Evolutionary conservation across 2,113 vertebrate species (phyloP), one percentile per base, ranked within the genome.

Genomic region (Notarius quadriscutis): DNA sequence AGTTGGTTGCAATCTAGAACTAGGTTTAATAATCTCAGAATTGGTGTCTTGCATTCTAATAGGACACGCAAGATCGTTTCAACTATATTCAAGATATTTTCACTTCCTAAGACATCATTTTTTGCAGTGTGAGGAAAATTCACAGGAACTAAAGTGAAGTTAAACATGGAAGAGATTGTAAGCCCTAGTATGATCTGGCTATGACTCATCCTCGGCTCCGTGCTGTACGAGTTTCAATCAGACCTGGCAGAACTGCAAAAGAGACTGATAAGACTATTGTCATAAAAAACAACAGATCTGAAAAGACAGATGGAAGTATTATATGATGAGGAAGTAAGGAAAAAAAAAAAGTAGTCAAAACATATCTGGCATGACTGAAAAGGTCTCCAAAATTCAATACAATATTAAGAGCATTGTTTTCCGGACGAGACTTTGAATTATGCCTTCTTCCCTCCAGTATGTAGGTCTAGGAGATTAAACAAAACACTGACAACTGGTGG

Each of bases 161-260:
- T 30, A 80, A 87, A 74, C 55, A 53, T 67, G n/a, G 15, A 27
- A 27, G 14, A 67, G 58, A n/a, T 62, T 82, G 51, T 85, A 50
- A 57, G 78, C 79, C 22, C 72, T 83, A 60, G 81, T 67, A 50
- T 55, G 48, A 81, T 71, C 50, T 50, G 34, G 41, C 55, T 48
- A 75, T 75, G 86, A 86, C 71, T 86, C 71, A 85, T 34, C 80
- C 63, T 18, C 74, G 79, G 78, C 75, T 79, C 60, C 60, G 41
- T 53, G 41, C 2, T 34, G 5, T 20, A 62, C 41, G 41, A 15
- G 60, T 41, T 74, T 48, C 51, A 77, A 25, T 82, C 53, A 69
- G 41, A 6, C 60, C 30, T 81, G 53, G n/a, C 12, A 55, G n/a
- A 72, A n/a, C 25, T 50, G n/a, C 25, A 62, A 78, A 72, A 80